Conservation (phyloP, 2,797 vertebrate genomes). For the Hemitrygon akajei region DNA sequence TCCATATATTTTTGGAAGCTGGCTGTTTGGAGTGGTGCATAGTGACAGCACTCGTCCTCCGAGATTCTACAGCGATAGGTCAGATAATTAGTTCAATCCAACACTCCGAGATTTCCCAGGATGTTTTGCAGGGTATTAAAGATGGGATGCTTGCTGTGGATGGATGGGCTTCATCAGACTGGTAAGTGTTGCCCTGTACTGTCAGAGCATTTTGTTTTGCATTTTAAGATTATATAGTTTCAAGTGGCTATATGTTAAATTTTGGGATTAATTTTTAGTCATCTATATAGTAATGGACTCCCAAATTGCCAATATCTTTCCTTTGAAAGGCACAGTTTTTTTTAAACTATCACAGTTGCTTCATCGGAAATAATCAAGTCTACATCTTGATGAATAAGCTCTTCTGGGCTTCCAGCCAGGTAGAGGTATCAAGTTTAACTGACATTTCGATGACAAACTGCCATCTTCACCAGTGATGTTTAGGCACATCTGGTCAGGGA, state of each 20-base stretch:
- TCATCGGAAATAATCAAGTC: background rate
- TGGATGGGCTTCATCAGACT: constrained; percentile 81
- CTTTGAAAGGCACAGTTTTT: background rate
- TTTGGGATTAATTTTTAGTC: background rate
- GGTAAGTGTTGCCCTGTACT: constrained; percentile 59
- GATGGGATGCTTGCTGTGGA: constrained; percentile 77
- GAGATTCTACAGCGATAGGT: constrained; percentile 77
- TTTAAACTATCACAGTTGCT: background rate
- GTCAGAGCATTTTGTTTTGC: background rate
- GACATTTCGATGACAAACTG: no score
- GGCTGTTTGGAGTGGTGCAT: constrained; percentile 95
- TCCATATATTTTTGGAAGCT: constrained; percentile 95
- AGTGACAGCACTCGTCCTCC: constrained; percentile 85
- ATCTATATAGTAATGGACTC: background rate
- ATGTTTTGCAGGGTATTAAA: constrained; percentile 77
- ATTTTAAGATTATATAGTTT: background rate
- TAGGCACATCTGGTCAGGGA: no score
- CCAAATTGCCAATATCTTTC: background rate
- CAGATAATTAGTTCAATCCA: constrained; percentile 80
- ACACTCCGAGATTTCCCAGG: constrained; percentile 73
- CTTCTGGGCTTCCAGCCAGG: no score
- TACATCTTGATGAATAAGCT: background rate
- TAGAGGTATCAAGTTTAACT: no score
- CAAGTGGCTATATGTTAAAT: background rate
- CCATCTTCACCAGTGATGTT: no score